Evolutionary conservation across 2,888 invertebrate species (phyloP).

Genomic region (Drosophila putrida): DNA sequence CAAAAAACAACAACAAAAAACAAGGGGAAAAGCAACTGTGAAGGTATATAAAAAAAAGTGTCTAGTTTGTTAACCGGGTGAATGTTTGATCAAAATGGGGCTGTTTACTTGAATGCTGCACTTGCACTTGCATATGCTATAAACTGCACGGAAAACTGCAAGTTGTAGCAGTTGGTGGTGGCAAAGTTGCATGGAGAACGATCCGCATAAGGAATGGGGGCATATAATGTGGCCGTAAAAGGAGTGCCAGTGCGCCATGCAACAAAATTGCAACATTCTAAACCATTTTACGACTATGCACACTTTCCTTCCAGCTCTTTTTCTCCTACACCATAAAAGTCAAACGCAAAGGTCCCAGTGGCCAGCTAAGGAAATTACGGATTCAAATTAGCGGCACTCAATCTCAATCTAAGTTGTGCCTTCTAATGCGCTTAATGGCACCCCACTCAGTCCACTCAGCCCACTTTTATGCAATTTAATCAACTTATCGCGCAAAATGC

Average conservation of each 20-base stretch:
- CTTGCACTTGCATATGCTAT: slow-evolving; percentile 10
- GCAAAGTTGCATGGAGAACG: background rate
- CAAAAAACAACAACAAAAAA: slow-evolving; percentile 3
- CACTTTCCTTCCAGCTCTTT: background rate
- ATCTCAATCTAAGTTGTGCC: slow-evolving; percentile 75
- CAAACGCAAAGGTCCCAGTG: slow-evolving; percentile 19
- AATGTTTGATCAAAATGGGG: slow-evolving; percentile 17
- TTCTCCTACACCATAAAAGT: slow-evolving; percentile 17
- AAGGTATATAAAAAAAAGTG: slow-evolving; percentile 1
- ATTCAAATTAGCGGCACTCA: slow-evolving; percentile 80
- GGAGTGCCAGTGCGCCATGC: slow-evolving; percentile 34
- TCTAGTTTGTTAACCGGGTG: slow-evolving; percentile 59
- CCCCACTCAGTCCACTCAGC: slow-evolving; percentile 17
- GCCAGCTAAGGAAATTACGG: slow-evolving; percentile 65
- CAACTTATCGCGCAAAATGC: slow-evolving; percentile 71
- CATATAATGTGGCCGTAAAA: slow-evolving; percentile 63
- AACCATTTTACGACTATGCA: slow-evolving; percentile 27
- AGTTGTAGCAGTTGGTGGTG: background rate
- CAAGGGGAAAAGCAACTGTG: background rate
- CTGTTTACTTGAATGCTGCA: slow-evolving; percentile 20
- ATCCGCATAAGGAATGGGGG: slow-evolving; percentile 25
- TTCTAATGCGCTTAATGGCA: slow-evolving; percentile 71
- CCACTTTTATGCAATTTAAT: slow-evolving; percentile 73
- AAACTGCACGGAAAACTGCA: slow-evolving; percentile 7
- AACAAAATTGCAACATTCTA: slow-evolving; percentile 74